A percentile compares a stretch with the other conserved stretches of the same genome.
phyloP scores from a whole-genome alignment of 2,113 vertebrate species.

The Calidris pugnax region DNA sequence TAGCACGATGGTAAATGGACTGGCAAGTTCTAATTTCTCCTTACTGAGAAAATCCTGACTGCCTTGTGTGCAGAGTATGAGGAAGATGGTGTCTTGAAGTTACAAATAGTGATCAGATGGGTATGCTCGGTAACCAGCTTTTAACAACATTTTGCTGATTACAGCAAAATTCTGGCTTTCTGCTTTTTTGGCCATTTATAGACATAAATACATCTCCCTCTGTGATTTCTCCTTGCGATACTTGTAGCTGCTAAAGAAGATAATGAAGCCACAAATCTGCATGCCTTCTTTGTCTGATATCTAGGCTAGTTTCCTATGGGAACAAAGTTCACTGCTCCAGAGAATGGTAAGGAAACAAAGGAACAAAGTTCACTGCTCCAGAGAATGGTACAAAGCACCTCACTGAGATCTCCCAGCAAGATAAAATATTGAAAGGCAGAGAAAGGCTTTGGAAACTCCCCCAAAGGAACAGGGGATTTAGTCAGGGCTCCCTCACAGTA shows the following conservation, averaged over 20 bases:
- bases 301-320: background rate
- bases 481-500: background rate
- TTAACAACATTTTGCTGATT: slow-evolving; percentile 37
- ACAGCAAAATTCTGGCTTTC: background rate
- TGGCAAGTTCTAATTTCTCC: background rate
- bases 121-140: background rate
- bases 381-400: background rate
- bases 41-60: background rate
- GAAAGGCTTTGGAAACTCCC: background rate
- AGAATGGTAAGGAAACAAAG: background rate
- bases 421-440: background rate
- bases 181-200: slow-evolving; percentile 17
- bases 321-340: background rate
- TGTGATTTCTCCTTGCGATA: background rate
- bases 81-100: background rate
- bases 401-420: background rate
- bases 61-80: background rate
- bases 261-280: slow-evolving; percentile 34
- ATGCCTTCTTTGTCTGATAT: background rate
- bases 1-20: background rate
- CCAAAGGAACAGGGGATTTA: background rate
- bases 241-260: slow-evolving; percentile 19
- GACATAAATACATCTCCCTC: background rate
- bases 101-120: background rate
- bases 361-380: background rate